Evolutionary conservation across 1,140 invertebrate genomes (phyloP).

Genomic region (Bombus pyrosoma): DNA sequence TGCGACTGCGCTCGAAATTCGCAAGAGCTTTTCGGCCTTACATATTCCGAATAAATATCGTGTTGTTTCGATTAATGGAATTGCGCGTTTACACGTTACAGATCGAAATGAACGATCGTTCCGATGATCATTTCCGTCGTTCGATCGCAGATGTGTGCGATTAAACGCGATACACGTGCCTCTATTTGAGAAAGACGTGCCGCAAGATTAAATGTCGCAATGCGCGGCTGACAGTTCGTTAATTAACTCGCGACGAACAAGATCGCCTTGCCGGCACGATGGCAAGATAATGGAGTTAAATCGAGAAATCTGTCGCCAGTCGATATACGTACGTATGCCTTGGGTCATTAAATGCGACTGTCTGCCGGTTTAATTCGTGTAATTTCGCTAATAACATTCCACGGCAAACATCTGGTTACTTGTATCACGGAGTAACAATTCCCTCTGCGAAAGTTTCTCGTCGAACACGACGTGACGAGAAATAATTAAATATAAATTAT

Average conservation of each 20-base stretch:
- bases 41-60: no score
- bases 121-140: background rate
- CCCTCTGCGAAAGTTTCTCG: background rate
- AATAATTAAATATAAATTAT: background rate
- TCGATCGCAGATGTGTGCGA: background rate
- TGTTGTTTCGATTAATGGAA: background rate
- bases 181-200: background rate
- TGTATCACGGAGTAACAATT: background rate
- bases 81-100: background rate
- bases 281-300: constrained; percentile 35
- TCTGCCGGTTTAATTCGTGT: constrained; percentile 38
- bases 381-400: constrained; percentile 53
- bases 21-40: no score
- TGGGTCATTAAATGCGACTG: constrained; percentile 39
- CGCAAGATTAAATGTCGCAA: constrained; percentile 35
- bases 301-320: constrained; percentile 25
- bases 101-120: background rate
- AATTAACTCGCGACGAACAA: constrained; percentile 50
- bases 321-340: constrained; percentile 15
- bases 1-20: no score
- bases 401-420: background rate
- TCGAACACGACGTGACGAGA: background rate
- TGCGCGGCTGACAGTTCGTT: constrained; percentile 28
- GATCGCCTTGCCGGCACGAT: constrained; percentile 13
- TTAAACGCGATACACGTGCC: constrained; percentile 10